Base-by-base conservation (phyloP, 2,797 vertebrate species). In the Urophycis tenuis region DNA sequence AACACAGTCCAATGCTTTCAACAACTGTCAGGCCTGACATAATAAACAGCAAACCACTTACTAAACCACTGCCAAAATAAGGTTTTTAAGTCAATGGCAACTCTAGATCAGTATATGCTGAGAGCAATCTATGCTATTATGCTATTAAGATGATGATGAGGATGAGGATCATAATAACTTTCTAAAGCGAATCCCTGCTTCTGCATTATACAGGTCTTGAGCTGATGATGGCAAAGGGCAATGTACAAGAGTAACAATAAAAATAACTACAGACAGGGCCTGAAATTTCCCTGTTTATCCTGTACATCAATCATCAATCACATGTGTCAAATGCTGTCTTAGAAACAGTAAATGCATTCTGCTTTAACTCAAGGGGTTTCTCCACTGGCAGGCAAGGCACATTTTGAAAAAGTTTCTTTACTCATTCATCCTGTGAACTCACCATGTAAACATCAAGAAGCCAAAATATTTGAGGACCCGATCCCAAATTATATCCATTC, bases 11-110 rank as follows among this genome's bases (percentile, higher is more conserved):
- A 67, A 5, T 75, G 30, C 5, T 75, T 84, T 69, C 78, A 60
- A 83, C 78, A 35, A 73, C 74, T 80, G 83, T 84, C 80, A 77
- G 30, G 19, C 31, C 31, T 71, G 31, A 33, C 30, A 17, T 71
- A 71, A 71, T 31, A 71, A 33, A 30, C 69, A 31, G 69, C 22
- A 29, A 67, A 29, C n/a, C 25, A 67, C 76, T 77, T 30, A 45
- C 79, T n/a, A n/a, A n/a, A n/a, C n/a, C n/a, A n/a, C 64, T 80
- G 80, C 79, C 80, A 75, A 75, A 67, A 79, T 75, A 76, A 41
- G 45, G 29, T 72, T 79, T 80, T 83, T 76, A 33, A 81, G 78
- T 75, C 41, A 81, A 81, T 41, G 32, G 74, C 73, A 75, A 22
- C 53, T 67, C 60, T 29, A 67, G 60, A 67, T 64, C 60, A 64